Conservation (phyloP, 2,113 vertebrate genomes). For the Notothenia rossii region DNA sequence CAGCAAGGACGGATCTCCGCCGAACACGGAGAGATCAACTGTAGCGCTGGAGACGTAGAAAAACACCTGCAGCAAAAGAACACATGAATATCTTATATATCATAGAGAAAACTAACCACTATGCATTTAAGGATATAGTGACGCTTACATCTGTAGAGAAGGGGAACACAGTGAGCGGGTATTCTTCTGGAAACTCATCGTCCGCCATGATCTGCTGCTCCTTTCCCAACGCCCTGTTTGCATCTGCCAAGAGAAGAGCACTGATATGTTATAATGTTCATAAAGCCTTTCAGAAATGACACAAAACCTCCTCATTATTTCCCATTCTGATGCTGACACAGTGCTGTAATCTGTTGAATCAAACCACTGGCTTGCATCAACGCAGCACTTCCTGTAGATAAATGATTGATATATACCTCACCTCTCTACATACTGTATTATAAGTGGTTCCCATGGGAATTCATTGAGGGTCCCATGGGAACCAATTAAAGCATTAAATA, state of each 20-base stretch:
- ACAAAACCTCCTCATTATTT: neutral
- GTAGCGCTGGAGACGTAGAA: conserved; percentile 43
- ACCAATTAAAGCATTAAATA: conserved; percentile 39
- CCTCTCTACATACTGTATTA: neutral
- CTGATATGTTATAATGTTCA: conserved; percentile 5
- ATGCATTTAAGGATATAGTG: neutral
- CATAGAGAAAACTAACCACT: neutral
- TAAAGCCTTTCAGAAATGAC: neutral
- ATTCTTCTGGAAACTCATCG: conserved; percentile 41
- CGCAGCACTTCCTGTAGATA: conserved; percentile 9
- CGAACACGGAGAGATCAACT: conserved; percentile 56
- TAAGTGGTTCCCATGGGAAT: conserved; percentile 25
- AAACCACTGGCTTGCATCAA: conserved; percentile 18
- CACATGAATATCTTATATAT: neutral
- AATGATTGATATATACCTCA: conserved; percentile 11
- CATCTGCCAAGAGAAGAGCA: conserved; percentile 57
- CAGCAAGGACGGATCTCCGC: neutral
- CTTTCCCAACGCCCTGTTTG: conserved; percentile 43
- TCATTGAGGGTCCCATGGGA: conserved; percentile 13
- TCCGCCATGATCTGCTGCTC: conserved; percentile 58
- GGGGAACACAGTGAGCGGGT: conserved; percentile 64
- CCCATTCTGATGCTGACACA: neutral
- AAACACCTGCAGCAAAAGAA: conserved; percentile 56
- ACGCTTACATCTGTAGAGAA: conserved; percentile 65
- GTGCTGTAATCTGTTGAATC: neutral